These are phyloP conservation scores for Acomys russatus DNA, from an alignment of 2,797 vertebrate genomes.

Conservation along the genomic window DNA sequence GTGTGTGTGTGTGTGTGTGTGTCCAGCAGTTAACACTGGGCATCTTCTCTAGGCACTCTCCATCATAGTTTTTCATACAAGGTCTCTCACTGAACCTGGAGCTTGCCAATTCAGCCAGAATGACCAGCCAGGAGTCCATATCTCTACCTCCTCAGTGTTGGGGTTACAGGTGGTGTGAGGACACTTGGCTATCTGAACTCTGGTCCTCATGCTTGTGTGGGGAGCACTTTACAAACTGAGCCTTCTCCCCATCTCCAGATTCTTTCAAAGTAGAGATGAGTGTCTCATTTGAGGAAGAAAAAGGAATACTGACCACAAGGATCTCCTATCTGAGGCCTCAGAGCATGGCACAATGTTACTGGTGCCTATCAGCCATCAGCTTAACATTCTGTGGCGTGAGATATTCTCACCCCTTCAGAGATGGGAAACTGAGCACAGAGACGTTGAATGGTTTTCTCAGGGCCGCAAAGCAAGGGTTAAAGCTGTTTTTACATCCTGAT, in stretches of 20 bases:
- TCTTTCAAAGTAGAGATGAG: constrained; percentile 16
- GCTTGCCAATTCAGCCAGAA: background rate
- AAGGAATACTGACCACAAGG: background rate
- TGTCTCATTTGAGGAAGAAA: background rate
- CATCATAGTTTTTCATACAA: background rate
- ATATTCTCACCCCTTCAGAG: background rate
- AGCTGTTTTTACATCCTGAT: background rate
- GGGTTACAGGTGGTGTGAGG: background rate
- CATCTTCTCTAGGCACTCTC: background rate
- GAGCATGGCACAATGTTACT: background rate
- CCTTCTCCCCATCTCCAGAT: background rate
- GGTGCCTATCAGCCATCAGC: background rate
- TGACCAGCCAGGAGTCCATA: background rate
- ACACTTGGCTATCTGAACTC: background rate
- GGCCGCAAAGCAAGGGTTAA: background rate
- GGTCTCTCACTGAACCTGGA: background rate
- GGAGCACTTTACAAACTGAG: no score
- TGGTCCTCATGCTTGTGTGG: background rate
- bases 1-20: background rate
- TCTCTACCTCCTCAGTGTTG: background rate
- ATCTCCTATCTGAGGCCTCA: background rate
- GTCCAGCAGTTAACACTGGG: background rate
- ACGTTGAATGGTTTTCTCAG: background rate
- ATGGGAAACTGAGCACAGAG: background rate
- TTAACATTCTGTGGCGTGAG: background rate